A percentile compares a stretch with the other conserved stretches of the same genome.
These are phyloP conservation scores for Valencia hispanica DNA, from an alignment of 2,797 vertebrate species.

Conservation along the genomic window DNA sequence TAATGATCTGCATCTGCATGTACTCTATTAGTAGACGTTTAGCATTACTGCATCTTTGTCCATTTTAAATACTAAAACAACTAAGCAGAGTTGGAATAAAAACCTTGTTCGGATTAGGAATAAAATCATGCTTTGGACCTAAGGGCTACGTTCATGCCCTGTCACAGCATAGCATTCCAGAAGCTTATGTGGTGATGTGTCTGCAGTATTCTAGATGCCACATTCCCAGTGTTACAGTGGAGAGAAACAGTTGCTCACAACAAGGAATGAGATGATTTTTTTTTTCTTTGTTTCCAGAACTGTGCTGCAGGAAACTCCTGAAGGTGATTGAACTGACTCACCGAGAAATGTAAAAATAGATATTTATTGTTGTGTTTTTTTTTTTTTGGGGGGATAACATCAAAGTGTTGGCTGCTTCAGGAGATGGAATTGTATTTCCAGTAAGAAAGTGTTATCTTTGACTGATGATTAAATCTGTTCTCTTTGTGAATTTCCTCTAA, in stretches of 20 bases:
- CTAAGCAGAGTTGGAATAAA: neutral
- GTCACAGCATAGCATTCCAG: neutral
- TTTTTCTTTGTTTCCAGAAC: neutral
- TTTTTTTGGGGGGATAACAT: neutral
- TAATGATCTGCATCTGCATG: too few relatives aligned
- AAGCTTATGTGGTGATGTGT: neutral
- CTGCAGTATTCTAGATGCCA: neutral
- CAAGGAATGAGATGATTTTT: neutral
- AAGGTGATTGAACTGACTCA: neutral
- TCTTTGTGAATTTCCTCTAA: neutral
- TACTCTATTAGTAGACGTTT: too few relatives aligned
- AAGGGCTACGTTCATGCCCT: neutral
- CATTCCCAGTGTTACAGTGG: neutral
- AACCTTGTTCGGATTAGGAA: neutral
- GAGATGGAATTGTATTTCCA: neutral
- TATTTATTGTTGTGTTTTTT: neutral
- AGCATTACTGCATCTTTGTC: neutral
- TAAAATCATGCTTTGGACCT: neutral
- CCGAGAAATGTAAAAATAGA: slow-evolving; percentile 2
- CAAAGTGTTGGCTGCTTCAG: neutral
- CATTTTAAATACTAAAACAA: neutral
- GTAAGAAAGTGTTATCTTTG: neutral
- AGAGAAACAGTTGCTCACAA: neutral
- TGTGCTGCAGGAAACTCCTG: slow-evolving; percentile 3
- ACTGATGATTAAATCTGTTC: neutral